Percentiles rank a stretch among this genome's conserved stretches.
phyloP scores from a whole-genome alignment of 2,797 vertebrate species.

The Dromococcyx pavoninus region DNA sequence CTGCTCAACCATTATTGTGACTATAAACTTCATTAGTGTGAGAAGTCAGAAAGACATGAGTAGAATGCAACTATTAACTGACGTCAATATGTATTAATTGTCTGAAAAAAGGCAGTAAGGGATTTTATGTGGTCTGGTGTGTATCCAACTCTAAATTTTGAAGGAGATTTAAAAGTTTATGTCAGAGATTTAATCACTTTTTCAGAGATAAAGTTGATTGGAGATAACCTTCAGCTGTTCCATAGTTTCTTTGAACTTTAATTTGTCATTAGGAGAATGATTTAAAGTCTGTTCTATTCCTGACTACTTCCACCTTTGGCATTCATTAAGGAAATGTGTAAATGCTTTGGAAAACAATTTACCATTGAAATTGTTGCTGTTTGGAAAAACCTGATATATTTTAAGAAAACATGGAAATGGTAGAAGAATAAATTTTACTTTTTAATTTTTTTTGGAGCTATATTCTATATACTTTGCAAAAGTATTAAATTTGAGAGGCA shows the following conservation, averaged over 20 bases:
- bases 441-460: not conserved
- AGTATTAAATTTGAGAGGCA: not conserved
- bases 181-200: conserved; percentile 27
- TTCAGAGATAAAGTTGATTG: not conserved
- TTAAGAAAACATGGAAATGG: not conserved
- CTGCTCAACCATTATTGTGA: not conserved
- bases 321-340: not conserved
- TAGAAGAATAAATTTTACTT: not conserved
- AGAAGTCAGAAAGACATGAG: not conserved
- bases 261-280: not conserved
- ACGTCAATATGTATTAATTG: not conserved
- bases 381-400: not conserved
- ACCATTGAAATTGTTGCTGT: not conserved
- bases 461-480: not conserved
- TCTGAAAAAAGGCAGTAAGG: not conserved
- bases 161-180: not conserved
- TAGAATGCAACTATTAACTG: not conserved
- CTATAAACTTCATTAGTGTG: not conserved
- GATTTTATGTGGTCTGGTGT: not conserved
- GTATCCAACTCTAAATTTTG: not conserved
- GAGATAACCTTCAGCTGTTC: not conserved
- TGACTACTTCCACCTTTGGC: not conserved
- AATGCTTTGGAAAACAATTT: not conserved
- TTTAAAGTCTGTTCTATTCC: not conserved
- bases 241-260: not conserved